These are phyloP conservation scores for Pipistrellus pygmaeus DNA, from an alignment of 2,797 vertebrate genomes.

Conservation along the genomic window DNA sequence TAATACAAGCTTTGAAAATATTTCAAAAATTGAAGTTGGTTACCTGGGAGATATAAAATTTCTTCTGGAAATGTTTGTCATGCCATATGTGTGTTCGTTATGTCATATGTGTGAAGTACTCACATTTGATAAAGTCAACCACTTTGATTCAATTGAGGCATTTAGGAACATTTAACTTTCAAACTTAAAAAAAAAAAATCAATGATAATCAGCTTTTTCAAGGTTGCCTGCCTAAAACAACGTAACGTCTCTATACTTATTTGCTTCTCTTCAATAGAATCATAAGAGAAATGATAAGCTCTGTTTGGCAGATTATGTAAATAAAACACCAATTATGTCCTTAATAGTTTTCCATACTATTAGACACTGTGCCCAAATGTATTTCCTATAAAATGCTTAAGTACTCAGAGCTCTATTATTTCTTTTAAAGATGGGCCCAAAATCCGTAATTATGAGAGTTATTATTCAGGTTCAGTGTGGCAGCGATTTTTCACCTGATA, in stretches of 20 bases:
- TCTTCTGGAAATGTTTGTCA: background rate
- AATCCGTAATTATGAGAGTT: conserved; percentile 79
- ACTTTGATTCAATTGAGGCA: background rate
- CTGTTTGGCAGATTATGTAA: conserved; percentile 73
- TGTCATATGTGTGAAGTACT: background rate
- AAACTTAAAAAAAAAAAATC: conserved; percentile 42
- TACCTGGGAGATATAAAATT: background rate
- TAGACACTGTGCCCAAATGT: background rate
- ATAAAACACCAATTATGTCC: conserved; percentile 75
- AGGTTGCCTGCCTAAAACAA: conserved; percentile 42
- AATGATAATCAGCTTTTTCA: conserved; percentile 54
- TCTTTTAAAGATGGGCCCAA: conserved; percentile 71
- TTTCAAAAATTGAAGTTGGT: background rate
- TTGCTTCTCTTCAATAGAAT: conserved; percentile 65
- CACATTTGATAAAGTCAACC: conserved; percentile 11
- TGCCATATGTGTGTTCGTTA: too few species aligned
- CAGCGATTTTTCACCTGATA: conserved; percentile 83
- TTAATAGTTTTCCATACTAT: conserved; percentile 65
- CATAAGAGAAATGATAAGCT: conserved; percentile 65
- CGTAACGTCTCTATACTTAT: background rate
- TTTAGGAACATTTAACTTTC: conserved; percentile 52
- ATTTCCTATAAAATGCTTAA: conserved; percentile 78
- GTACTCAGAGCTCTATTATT: conserved; percentile 68
- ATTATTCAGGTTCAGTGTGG: conserved; percentile 80
- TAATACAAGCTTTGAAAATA: conserved; percentile 44